Evolutionary conservation across 2,797 vertebrate species (phyloP), one percentile per base, ranked within the genome.

Genomic region (Euthynnus affinis): DNA sequence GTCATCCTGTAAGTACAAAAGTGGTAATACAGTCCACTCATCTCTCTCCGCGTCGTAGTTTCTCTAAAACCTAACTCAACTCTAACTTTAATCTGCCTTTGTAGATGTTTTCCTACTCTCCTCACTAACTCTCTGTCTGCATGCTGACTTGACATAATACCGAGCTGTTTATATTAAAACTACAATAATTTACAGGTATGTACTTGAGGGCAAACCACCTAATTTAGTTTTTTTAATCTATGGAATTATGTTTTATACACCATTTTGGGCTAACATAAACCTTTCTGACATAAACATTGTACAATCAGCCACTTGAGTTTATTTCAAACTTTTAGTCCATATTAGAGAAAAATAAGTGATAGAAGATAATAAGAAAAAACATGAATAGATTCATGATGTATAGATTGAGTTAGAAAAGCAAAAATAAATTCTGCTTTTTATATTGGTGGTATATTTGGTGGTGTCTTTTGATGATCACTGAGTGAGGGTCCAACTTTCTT

Each of bases 1-100:
- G 79, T 98, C 96, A 62, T 95, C 97, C 80, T 90, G 98, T 99
- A 95, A 98, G 98, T 98, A 93, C 71, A 68, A 40, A 49, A 87
- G 89, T 29, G 68, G 74, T 8, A 44, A 55, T 27, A 25, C 10
- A 46, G 49, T 58, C 59, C 55, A 57, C 66, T 74, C 29, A 22
- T 18, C 46, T 67, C 40, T 60, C 37, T 79, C 70, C n/a, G 6
- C 44, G 51, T 62, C 37, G 1, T 71, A 8, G 49, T 71, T 64
- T 70, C 40, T 34, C 22, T 27, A 2, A 58, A 80, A 53, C 57
- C 59, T 68, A 73, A 58, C 44, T 62, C 29, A 18, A 46, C 18
- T 49, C 46, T n/a, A 8, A 49, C 46, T 20, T 23, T 51, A 32
- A 63, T 71, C 61, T 65, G 62, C 61, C 64, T 81, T 71, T 72